Conservation (phyloP, 2,113 vertebrate genomes). For the Pan paniscus region DNA sequence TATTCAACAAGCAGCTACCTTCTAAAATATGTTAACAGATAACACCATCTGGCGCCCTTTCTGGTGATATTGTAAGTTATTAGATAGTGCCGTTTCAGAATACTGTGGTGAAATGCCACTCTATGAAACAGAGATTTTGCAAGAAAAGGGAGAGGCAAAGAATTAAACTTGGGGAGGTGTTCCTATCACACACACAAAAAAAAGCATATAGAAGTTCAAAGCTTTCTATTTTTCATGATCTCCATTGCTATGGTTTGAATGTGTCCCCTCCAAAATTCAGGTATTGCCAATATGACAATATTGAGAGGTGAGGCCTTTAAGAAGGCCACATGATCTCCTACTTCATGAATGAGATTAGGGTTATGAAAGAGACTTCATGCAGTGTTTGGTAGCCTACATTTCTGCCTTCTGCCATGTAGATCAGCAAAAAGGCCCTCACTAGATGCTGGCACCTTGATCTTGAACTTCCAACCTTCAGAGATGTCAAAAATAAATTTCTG, state of each 20-base stretch:
- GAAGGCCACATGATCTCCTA: fast-evolving
- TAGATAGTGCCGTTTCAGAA: not conserved
- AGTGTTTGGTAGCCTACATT: not conserved
- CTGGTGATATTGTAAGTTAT: not conserved
- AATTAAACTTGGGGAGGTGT: not conserved
- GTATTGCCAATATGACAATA: not conserved
- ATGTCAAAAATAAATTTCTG: not conserved
- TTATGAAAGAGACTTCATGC: not conserved
- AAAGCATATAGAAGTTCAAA: not conserved
- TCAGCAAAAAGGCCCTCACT: not conserved
- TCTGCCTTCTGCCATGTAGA: not conserved
- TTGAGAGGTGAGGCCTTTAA: not conserved
- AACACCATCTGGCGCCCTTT: not conserved
- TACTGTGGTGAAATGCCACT: not conserved
- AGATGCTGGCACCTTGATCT: not conserved
- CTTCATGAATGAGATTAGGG: not conserved
- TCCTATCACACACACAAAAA: not conserved
- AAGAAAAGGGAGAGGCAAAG: not conserved
- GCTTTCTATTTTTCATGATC: not conserved
- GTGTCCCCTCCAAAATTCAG: not conserved
- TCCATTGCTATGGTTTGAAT: not conserved
- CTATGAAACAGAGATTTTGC: not conserved
- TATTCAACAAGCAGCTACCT: not conserved
- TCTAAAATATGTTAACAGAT: not conserved
- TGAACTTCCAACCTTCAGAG: fast-evolving